Evolutionary conservation across 64 coral and sea anemone species (phyloP).

Genomic region (Exaiptasia diaphana): DNA sequence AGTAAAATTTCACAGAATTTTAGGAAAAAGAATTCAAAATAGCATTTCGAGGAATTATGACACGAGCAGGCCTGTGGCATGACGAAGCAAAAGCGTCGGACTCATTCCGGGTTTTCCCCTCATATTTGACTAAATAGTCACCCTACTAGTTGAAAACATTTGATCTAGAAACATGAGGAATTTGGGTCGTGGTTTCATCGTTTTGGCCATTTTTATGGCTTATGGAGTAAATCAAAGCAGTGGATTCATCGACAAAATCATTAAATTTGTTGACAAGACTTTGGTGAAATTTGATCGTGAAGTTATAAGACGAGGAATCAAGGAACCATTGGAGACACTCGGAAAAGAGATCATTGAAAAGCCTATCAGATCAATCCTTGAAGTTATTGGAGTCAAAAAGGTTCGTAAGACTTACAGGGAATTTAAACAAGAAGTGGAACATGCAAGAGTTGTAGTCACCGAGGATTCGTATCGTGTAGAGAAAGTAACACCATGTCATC

Average conservation of each 20-base stretch:
- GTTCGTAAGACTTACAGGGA: conserved; percentile 61
- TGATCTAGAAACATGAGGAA: too few species aligned
- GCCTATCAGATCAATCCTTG: conserved; percentile 36
- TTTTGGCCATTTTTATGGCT: too few species aligned
- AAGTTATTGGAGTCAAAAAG: conserved; percentile 38
- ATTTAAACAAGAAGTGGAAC: conserved; percentile 34
- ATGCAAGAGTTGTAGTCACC: conserved; percentile 62
- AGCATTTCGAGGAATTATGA: too few species aligned
- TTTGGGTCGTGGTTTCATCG: too few species aligned
- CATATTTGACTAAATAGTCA: too few species aligned
- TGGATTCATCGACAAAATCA: not conserved
- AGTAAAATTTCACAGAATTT: too few species aligned
- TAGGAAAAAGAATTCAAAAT: too few species aligned
- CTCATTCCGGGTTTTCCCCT: too few species aligned
- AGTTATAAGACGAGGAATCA: not conserved
- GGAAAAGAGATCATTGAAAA: conserved; percentile 45
- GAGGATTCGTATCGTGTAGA: conserved; percentile 53
- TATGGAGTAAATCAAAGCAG: too few species aligned
- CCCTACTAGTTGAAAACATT: too few species aligned
- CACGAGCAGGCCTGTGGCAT: too few species aligned
- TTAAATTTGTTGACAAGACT: not conserved
- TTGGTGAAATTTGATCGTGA: not conserved
- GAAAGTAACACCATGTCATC: conserved; percentile 42
- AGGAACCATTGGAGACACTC: conserved; percentile 44
- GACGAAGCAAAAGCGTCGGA: too few species aligned